Evolutionary conservation across 2,888 invertebrate species (phyloP), one percentile per base, ranked within the genome.

Genomic region (Tricholauxania praeusta): DNA sequence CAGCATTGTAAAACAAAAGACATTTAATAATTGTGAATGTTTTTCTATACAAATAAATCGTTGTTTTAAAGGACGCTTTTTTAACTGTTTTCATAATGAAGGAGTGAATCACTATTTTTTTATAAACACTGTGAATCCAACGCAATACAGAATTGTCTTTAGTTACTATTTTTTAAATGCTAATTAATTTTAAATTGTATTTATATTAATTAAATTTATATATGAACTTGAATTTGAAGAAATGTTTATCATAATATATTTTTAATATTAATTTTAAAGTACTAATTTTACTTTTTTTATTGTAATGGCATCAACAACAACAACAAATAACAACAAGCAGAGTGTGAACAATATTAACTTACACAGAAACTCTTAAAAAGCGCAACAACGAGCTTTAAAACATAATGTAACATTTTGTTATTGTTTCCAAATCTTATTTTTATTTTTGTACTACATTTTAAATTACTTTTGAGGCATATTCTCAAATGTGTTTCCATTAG

Each of bases 381-480:
- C 69, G 73, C 71, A 75, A 75, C 71, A 77, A 71, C 48, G 28
- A 72, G 60, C 71, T 73, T 75, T 74, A 74, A 73, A 59, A 67
- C 65, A 73, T 72, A 72, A 60, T 64, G 63, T 73, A 66, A 63
- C 52, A 65, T 67, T 71, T 62, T 72, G 59, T 69, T 51, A 55
- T 70, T 71, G 39, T 55, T 73, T 74, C 65, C 57, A 69, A 60
- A 72, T 14, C 17, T 71, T 39, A 48, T 62, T 32, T 32, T 65
- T 47, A 72, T 62, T 74, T 71, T 71, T 75, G 72, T 74, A 57
- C 57, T 68, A 47, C 32, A 22, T 19, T 17, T 59, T 52, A 71
- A 71, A 19, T 72, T 72, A 64, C 60, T 68, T 74, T 66, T 70
- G 70, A 51, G 59, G 64, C 62, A 63, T 69, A 60, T 6, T 66